Base-by-base conservation (phyloP, 1,140 invertebrate species). In the Dendrolimus punctatus region DNA sequence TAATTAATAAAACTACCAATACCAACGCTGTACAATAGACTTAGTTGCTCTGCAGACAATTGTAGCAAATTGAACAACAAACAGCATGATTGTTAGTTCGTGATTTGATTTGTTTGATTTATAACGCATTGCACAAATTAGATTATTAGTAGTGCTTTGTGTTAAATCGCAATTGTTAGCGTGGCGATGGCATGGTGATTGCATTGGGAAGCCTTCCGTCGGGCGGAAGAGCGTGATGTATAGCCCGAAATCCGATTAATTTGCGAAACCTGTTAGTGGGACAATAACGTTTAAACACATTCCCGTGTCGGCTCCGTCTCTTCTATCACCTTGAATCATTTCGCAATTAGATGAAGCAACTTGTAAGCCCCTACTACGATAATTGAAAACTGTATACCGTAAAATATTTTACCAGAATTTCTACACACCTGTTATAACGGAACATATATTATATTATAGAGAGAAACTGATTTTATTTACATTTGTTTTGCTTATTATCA, bases 231-330 rank as follows among this genome's bases (percentile, higher is more conserved):
- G 49, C 57, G 57, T 70, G 70, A 70, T 69, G 55, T 59, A 64
- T 68, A 65, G 64, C 58, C 52, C 53, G 53, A 72, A 68, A 75
- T 72, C 72, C 69, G 65, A 72, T 75, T 75, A 75, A 75, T 75
- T 70, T 66, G 59, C 53, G 62, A 59, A 59, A 59, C 63, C 61
- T 69, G 64, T 63, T 66, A 66, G 56, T 63, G 63, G 63, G 55
- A 73, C 72, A 75, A 71, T 71, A 69, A 62, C 57, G 66, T 64
- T 65, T 67, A 66, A 69, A 71, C 58, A 71, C 64, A 73, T 67
- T 73, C 66, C 51, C 63, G 57, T 60, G 64, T 68, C 60, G 55
- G 43, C 49, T 51, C 44, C 51, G 55, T 56, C 49, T 42, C 41
- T 51, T 47, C 41, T 52, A 46, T 56, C 53, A 56, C 58, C 53